Conservation (phyloP, 2,113 vertebrate species). For the Phalacrocorax brasilianus region DNA sequence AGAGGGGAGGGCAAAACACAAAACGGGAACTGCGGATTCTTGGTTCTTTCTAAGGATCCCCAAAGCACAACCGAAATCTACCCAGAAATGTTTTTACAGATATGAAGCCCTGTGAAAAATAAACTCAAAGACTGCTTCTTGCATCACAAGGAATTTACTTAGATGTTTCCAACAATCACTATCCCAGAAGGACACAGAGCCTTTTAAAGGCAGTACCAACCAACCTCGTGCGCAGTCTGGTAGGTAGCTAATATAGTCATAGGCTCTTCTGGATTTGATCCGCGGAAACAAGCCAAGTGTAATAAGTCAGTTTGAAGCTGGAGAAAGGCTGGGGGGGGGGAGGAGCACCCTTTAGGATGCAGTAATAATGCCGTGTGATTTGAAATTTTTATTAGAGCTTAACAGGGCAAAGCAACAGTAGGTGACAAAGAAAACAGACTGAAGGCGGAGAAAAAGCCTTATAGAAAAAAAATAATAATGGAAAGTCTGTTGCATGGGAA, state of each 20-base stretch:
- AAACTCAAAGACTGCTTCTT: not conserved
- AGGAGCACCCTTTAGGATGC: slow-evolving; percentile 47
- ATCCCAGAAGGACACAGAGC: slow-evolving; percentile 1
- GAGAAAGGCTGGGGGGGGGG: slow-evolving; percentile 2
- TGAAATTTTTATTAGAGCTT: slow-evolving; percentile 58
- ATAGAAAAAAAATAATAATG: not conserved
- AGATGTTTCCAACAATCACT: not conserved
- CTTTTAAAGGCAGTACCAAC: slow-evolving; percentile 1
- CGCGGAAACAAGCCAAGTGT: slow-evolving; percentile 45
- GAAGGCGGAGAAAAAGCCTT: slow-evolving; percentile 4
- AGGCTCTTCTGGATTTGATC: slow-evolving; percentile 13
- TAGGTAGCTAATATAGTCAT: slow-evolving; percentile 17
- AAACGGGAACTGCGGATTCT: not conserved
- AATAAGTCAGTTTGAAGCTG: slow-evolving; percentile 49
- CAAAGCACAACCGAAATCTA: not conserved
- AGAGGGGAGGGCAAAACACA: not conserved
- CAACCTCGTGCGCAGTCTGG: not conserved
- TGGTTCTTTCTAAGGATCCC: not conserved
- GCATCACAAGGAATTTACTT: slow-evolving; percentile 1
- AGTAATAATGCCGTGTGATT: slow-evolving; percentile 15
- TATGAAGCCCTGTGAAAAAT: not conserved
- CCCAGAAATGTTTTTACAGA: not conserved
- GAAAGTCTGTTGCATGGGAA: slow-evolving; percentile 44
- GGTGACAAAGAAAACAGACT: slow-evolving; percentile 57
- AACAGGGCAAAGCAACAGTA: slow-evolving; percentile 39